phyloP scores from a whole-genome alignment of 1,140 invertebrate genomes.

The Sycophaga agraensis region DNA sequence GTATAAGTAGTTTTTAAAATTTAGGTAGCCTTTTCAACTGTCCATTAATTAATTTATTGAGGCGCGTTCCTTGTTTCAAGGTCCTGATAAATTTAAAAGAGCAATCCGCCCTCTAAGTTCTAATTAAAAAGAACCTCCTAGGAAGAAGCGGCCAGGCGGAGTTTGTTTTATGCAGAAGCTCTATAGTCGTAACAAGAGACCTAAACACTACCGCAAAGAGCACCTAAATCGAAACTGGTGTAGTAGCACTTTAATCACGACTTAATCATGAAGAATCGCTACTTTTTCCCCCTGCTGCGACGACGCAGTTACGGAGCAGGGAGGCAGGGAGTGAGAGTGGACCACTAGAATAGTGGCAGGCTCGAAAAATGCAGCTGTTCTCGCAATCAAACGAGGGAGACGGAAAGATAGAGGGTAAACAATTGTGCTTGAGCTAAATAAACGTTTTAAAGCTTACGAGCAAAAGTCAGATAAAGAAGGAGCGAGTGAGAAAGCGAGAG shows the following conservation, averaged over 20 bases:
- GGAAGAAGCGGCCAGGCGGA: no score
- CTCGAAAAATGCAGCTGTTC: neutral
- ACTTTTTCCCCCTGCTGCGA: neutral
- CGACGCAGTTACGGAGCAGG: neutral
- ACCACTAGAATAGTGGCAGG: no score
- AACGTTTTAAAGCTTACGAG: constrained; percentile 27
- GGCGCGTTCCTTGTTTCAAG: no score
- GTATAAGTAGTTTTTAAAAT: no score
- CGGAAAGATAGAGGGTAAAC: neutral
- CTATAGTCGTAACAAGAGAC: neutral
- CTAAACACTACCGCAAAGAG: constrained; percentile 1
- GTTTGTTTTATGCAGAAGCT: no score
- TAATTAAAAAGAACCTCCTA: constrained; percentile 8
- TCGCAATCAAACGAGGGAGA: neutral
- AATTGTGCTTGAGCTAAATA: constrained; percentile 17
- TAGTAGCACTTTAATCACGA: constrained; percentile 1
- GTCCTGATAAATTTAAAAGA: no score
- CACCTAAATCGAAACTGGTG: constrained; percentile 1
- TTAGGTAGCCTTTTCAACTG: no score
- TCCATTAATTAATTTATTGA: no score
- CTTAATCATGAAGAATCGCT: constrained; percentile 18
- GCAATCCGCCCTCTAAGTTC: no score
- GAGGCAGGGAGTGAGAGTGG: neutral
- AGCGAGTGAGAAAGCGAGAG: no score
- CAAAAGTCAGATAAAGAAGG: no score